These are phyloP conservation scores for Mayetiola destructor DNA, from an alignment of 2,888 invertebrate genomes.

Conservation along the genomic window DNA sequence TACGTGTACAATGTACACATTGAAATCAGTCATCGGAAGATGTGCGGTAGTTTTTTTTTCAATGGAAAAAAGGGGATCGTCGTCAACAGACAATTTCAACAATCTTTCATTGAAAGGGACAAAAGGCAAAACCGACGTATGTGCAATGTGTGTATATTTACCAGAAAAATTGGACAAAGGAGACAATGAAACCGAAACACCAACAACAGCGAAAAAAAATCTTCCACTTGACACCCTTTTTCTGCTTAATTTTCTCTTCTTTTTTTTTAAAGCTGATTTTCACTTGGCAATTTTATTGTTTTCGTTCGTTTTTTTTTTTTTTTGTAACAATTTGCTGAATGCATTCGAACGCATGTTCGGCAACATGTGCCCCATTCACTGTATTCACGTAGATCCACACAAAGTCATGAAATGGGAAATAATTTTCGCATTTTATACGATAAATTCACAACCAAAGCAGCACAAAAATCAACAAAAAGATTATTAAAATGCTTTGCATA, in stretches of 20 bases:
- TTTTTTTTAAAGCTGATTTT: neutral
- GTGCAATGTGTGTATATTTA: too few relatives aligned
- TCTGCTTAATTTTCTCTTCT: neutral
- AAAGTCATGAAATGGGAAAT: neutral
- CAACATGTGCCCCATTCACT: neutral
- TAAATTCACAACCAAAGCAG: too few relatives aligned
- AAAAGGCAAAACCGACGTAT: neutral
- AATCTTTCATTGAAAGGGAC: neutral
- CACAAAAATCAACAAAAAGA: neutral
- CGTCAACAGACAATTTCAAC: neutral
- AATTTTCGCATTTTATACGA: neutral
- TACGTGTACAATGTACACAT: too few relatives aligned
- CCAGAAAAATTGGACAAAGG: too few relatives aligned
- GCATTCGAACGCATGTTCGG: neutral
- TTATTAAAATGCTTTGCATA: too few relatives aligned
- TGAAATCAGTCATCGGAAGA: conserved; percentile 7
- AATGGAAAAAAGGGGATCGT: neutral
- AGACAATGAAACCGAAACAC: conserved; percentile 1
- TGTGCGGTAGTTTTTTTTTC: neutral
- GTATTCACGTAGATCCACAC: too few relatives aligned
- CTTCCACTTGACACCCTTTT: conserved; percentile 6
- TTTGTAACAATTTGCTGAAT: too few relatives aligned
- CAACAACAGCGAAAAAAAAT: neutral
- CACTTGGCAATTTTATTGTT: neutral
- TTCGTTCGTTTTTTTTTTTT: neutral